A percentile compares a stretch with the other conserved stretches of the same genome.
phyloP scores from a whole-genome alignment of 2,113 vertebrate species.

The Alexandromys fortis region DNA sequence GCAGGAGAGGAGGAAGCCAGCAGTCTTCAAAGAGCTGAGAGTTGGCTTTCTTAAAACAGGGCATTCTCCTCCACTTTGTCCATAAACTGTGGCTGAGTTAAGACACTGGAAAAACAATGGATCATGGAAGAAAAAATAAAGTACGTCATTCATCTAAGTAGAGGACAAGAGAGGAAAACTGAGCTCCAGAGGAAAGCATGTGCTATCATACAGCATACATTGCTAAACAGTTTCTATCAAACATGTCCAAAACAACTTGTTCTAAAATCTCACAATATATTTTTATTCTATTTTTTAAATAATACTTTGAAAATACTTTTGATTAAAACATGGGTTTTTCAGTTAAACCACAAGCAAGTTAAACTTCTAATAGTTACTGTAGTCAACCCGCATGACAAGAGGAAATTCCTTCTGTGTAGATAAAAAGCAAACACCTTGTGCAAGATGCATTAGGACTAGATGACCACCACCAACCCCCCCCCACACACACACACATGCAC shows the following conservation, averaged over 20 bases:
- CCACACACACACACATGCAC: not conserved
- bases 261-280: conserved; percentile 29
- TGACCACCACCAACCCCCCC: not conserved
- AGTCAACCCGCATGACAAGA: not conserved
- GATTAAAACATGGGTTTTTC: not conserved
- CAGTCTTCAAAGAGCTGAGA: not conserved
- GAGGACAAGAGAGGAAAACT: conserved; percentile 42
- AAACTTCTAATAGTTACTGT: not conserved
- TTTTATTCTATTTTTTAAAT: conserved; percentile 35
- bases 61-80: not conserved
- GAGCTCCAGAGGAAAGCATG: not conserved
- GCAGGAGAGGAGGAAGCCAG: not conserved
- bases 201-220: not conserved
- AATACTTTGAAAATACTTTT: not conserved
- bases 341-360: not conserved
- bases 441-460: not conserved
- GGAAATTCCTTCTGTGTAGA: not conserved
- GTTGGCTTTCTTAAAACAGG: not conserved
- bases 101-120: not conserved
- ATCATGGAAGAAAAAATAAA: conserved; percentile 45
- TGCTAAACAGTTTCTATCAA: conserved; percentile 23
- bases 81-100: conserved; percentile 27
- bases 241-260: conserved; percentile 30
- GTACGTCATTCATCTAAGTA: conserved; percentile 20
- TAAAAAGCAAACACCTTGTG: not conserved